Evolutionary conservation across 2,797 vertebrate species (phyloP).

Genomic region (Choloepus didactylus): DNA sequence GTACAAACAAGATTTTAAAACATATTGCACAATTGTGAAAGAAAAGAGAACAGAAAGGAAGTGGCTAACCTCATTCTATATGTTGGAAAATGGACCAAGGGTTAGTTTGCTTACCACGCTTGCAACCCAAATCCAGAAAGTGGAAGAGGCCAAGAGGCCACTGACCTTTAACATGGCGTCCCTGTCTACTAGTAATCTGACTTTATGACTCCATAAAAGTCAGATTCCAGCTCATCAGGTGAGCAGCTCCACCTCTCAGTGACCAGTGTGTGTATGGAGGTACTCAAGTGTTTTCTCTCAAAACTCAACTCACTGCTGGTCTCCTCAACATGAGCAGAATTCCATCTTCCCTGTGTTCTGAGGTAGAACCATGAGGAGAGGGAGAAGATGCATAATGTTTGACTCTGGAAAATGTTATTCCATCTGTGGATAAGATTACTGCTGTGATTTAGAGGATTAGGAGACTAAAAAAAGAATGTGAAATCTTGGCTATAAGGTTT

Average conservation of each 20-base stretch:
- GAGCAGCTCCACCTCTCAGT: neutral
- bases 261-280: neutral
- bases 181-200: neutral
- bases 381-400: neutral
- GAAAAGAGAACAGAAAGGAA: neutral
- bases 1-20: conserved; percentile 30
- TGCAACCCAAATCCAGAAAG: neutral
- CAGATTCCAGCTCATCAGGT: neutral
- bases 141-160: neutral
- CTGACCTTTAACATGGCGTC: neutral
- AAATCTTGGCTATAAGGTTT: neutral
- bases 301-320: neutral
- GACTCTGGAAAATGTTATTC: conserved; percentile 1
- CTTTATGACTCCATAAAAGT: neutral
- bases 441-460: neutral
- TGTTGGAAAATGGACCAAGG: neutral
- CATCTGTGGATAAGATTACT: neutral
- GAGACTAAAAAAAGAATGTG: neutral
- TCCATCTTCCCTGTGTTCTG: neutral
- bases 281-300: neutral
- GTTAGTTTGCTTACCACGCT: neutral
- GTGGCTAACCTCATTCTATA: neutral
- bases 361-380: neutral
- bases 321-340: neutral
- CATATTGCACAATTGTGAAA: neutral